Conservation (phyloP, 2,888 invertebrate genomes). For the Oscheius sp. region DNA sequence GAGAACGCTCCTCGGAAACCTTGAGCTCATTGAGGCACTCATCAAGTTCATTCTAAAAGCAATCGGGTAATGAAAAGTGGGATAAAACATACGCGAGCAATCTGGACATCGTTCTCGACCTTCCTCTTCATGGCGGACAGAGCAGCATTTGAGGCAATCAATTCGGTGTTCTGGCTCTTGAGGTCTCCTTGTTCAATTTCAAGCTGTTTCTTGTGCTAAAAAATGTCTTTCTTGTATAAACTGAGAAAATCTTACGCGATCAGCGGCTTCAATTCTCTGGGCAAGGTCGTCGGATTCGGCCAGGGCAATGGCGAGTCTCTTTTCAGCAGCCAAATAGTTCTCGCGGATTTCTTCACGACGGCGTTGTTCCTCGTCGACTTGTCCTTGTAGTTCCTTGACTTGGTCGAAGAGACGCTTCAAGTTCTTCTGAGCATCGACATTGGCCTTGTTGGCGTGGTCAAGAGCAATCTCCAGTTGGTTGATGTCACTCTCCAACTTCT, state of each 20-base stretch:
- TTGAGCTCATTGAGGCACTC: slow-evolving; percentile 98
- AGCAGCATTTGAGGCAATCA: slow-evolving; percentile 91
- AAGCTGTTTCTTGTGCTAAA: slow-evolving; percentile 78
- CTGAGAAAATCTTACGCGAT: slow-evolving; percentile 39
- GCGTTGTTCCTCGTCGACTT: slow-evolving; percentile 92
- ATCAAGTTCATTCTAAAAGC: slow-evolving; percentile 87
- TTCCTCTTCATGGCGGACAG: slow-evolving; percentile 88
- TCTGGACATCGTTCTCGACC: slow-evolving; percentile 69
- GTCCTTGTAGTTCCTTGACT: slow-evolving; percentile 79
- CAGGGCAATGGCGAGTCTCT: slow-evolving; percentile 65
- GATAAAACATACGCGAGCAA: slow-evolving; percentile 60
- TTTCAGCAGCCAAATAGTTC: slow-evolving; percentile 70
- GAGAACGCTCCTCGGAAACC: slow-evolving; percentile 96
- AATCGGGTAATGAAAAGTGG: background rate
- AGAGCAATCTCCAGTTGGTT: slow-evolving; percentile 98
- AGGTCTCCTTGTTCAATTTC: slow-evolving; percentile 76
- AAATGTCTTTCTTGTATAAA: slow-evolving; percentile 1
- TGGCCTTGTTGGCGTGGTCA: slow-evolving; percentile 94
- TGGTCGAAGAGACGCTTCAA: slow-evolving; percentile 68
- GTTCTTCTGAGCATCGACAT: slow-evolving; percentile 77
- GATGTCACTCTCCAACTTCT: slow-evolving; percentile 90
- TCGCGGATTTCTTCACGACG: slow-evolving; percentile 90
- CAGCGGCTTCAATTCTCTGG: slow-evolving; percentile 59
- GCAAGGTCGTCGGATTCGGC: slow-evolving; percentile 66
- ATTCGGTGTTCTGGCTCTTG: slow-evolving; percentile 89